These are phyloP conservation scores for Lepus europaeus DNA, from an alignment of 2,113 vertebrate species.

Conservation along the genomic window DNA sequence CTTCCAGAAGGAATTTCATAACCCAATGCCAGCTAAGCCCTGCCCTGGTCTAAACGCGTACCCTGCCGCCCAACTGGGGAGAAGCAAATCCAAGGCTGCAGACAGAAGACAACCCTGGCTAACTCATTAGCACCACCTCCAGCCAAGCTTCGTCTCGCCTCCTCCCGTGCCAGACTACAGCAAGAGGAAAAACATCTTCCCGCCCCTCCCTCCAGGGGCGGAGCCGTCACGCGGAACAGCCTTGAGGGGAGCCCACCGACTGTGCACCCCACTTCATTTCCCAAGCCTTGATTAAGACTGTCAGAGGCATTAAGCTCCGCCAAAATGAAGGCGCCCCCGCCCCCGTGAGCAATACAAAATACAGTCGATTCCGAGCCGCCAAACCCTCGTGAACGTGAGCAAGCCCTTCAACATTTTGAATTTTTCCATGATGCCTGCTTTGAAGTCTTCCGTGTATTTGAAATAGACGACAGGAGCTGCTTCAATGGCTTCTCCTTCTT, in stretches of 20 bases:
- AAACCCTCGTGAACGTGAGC: not conserved
- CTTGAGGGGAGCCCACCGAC: not conserved
- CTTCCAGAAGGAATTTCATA: slow-evolving; percentile 76
- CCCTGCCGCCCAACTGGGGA: slow-evolving; percentile 51
- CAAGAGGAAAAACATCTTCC: not conserved
- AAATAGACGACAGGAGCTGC: not conserved
- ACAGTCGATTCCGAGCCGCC: not conserved
- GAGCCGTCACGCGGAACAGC: not conserved
- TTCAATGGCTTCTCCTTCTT: not conserved
- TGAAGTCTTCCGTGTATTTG: not conserved
- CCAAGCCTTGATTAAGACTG: slow-evolving; percentile 25
- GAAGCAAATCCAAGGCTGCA: slow-evolving; percentile 69
- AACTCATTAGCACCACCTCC: slow-evolving; percentile 31
- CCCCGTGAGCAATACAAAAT: not conserved
- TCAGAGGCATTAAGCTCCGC: not conserved
- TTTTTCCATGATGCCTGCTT: not conserved
- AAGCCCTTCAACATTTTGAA: not conserved
- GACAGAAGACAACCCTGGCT: slow-evolving; percentile 55
- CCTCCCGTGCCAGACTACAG: slow-evolving; percentile 12
- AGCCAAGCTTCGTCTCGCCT: not conserved
- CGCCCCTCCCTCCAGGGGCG: not conserved
- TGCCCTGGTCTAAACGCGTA: slow-evolving; percentile 60
- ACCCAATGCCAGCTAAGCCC: slow-evolving; percentile 73
- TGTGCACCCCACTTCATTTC: not conserved
- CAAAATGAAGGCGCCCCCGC: not conserved